Percentiles rank a stretch among this genome's conserved stretches.
Evolutionary conservation across 2,888 invertebrate species (phyloP).

Genomic region (Barypeithes pellucidus): DNA sequence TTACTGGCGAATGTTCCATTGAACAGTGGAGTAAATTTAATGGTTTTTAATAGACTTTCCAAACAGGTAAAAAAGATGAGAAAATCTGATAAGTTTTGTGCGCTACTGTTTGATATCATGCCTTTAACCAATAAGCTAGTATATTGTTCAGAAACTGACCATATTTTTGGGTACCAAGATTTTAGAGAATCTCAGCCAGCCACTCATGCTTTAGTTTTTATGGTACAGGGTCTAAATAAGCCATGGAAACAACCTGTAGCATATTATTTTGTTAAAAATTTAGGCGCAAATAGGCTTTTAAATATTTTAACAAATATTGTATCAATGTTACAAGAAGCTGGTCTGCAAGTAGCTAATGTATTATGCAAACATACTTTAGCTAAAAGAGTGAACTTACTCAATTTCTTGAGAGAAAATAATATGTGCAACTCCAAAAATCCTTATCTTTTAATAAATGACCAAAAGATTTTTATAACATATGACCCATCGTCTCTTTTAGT

Average conservation of each 20-base stretch:
- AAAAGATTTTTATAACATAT: neutral
- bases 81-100: neutral
- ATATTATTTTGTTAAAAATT: slow-evolving; percentile 8
- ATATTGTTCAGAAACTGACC: neutral
- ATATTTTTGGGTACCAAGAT: neutral
- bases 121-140: neutral
- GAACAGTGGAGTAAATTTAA: neutral
- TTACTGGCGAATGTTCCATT: neutral
- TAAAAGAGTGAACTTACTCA: neutral
- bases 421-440: neutral
- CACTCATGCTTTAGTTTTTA: slow-evolving; percentile 13
- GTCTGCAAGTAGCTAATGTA: neutral
- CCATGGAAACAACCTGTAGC: slow-evolving; percentile 22
- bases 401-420: neutral
- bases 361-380: neutral
- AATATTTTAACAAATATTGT: neutral
- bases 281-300: neutral
- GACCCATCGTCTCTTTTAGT: neutral
- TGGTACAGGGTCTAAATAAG: neutral
- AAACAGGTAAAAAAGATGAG: neutral
- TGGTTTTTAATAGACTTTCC: neutral
- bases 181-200: neutral
- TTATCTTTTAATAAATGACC: neutral
- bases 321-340: neutral
- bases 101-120: neutral